Percentiles rank a stretch among this genome's conserved stretches.
phyloP scores from a whole-genome alignment of 2,113 vertebrate species.

The Corynorhinus townsendii region DNA sequence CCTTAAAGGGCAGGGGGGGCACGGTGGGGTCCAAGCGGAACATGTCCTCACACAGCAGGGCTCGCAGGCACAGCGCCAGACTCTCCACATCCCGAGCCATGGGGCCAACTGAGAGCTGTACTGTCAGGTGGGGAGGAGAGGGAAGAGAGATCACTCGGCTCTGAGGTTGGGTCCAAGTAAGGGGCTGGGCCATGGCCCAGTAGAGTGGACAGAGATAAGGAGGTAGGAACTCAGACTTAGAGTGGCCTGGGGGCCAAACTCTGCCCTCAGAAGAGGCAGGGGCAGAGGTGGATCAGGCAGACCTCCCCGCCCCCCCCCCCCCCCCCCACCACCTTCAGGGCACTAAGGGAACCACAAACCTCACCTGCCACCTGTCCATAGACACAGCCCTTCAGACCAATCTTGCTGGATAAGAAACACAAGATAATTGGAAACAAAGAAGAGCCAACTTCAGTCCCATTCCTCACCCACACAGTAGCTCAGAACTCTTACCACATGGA shows the following conservation, averaged over 20 bases:
- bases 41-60: constrained; percentile 90
- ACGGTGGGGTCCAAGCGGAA: constrained; percentile 90
- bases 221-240: neutral
- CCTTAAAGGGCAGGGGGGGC: constrained; percentile 89
- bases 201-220: neutral
- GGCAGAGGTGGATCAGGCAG: neutral
- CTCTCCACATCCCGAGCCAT: constrained; percentile 91
- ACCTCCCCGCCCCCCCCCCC: neutral
- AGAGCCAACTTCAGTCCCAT: neutral
- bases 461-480: neutral
- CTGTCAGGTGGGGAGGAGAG: neutral
- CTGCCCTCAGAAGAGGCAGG: neutral
- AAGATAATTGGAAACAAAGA: neutral
- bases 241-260: neutral
- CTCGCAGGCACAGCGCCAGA: constrained; percentile 90
- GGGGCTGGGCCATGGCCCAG: neutral
- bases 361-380: constrained; percentile 70
- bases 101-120: constrained; percentile 79
- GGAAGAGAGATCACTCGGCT: neutral
- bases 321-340: neutral
- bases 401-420: constrained; percentile 69
- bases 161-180: neutral
- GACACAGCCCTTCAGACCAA: constrained; percentile 66
- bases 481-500: neutral
- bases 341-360: neutral